Percentiles rank a stretch among this genome's conserved stretches.
phyloP scores from a whole-genome alignment of 2,113 vertebrate genomes.

The Hymenochirus boettgeri region DNA sequence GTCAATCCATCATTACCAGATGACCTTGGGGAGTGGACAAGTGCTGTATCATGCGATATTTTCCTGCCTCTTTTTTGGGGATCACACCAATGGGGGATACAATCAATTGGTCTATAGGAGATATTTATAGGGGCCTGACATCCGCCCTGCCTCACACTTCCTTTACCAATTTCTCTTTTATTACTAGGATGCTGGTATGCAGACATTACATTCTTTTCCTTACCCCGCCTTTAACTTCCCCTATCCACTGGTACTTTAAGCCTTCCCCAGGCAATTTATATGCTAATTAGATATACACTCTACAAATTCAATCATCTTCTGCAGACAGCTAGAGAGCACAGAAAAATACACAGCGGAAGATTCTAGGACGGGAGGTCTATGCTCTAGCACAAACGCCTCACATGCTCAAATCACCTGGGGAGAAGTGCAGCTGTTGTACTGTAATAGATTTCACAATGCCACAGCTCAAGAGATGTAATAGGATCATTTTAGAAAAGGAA shows the following conservation, averaged over 20 bases:
- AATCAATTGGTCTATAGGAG: neutral
- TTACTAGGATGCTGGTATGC: neutral
- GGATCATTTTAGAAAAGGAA: neutral
- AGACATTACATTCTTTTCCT: neutral
- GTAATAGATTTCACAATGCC: constrained; percentile 14
- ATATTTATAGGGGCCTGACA: neutral
- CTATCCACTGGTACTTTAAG: too few relatives aligned
- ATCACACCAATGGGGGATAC: neutral
- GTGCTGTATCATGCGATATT: neutral
- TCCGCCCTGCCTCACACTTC: neutral
- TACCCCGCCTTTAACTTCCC: too few relatives aligned
- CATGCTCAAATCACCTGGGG: constrained; percentile 1
- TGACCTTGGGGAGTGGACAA: neutral
- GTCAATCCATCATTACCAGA: neutral
- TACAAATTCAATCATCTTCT: constrained; percentile 24
- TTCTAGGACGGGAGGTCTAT: constrained; percentile 25
- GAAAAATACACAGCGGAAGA: constrained; percentile 11
- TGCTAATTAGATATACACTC: constrained; percentile 31
- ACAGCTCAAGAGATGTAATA: neutral
- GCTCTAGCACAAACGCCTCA: constrained; percentile 3
- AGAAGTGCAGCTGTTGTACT: constrained; percentile 2
- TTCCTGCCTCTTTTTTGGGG: neutral
- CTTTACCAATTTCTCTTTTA: neutral
- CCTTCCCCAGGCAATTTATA: constrained; percentile 35
- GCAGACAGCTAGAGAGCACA: constrained; percentile 1